A percentile compares a stretch with the other conserved stretches of the same genome.
Evolutionary conservation across 2,797 vertebrate species (phyloP).

Genomic region (Hirundo rustica): DNA sequence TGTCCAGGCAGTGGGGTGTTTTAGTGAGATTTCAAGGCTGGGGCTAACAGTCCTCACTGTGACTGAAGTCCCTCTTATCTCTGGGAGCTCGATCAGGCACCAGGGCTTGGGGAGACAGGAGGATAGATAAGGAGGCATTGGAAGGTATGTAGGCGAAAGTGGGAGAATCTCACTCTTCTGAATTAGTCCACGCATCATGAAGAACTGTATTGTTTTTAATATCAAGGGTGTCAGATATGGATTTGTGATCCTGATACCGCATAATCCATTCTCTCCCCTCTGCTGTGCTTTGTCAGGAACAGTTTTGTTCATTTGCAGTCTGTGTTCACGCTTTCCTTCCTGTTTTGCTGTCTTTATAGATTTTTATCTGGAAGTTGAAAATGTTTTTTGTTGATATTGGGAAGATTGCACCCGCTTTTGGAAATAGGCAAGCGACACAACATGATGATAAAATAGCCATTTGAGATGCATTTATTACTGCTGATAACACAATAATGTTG

Average conservation of each 20-base stretch:
- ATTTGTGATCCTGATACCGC: slow-evolving; percentile 64
- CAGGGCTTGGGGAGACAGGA: background rate
- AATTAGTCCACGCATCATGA: slow-evolving; percentile 27
- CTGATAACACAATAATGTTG: slow-evolving; percentile 21
- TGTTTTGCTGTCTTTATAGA: slow-evolving; percentile 50
- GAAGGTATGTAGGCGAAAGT: background rate
- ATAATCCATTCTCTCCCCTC: slow-evolving; percentile 63
- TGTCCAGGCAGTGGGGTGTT: background rate
- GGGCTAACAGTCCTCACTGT: background rate
- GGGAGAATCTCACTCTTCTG: background rate
- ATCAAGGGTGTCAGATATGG: slow-evolving; percentile 49
- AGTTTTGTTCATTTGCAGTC: slow-evolving; percentile 59
- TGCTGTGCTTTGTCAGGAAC: slow-evolving; percentile 40
- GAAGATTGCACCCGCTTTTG: slow-evolving; percentile 28
- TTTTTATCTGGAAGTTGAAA: slow-evolving; percentile 60
- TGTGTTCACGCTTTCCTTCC: slow-evolving; percentile 26
- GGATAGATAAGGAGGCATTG: background rate
- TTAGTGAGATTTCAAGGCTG: background rate
- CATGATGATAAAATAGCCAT: slow-evolving; percentile 37
- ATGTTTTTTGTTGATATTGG: slow-evolving; percentile 24
- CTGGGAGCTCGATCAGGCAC: accelerated
- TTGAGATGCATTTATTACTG: slow-evolving; percentile 44
- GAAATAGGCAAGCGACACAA: background rate
- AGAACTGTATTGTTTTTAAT: slow-evolving; percentile 48
- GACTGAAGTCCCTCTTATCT: background rate